These are phyloP conservation scores for Hirudo medicinalis DNA, from an alignment of 1,140 invertebrate species.

Conservation along the genomic window DNA sequence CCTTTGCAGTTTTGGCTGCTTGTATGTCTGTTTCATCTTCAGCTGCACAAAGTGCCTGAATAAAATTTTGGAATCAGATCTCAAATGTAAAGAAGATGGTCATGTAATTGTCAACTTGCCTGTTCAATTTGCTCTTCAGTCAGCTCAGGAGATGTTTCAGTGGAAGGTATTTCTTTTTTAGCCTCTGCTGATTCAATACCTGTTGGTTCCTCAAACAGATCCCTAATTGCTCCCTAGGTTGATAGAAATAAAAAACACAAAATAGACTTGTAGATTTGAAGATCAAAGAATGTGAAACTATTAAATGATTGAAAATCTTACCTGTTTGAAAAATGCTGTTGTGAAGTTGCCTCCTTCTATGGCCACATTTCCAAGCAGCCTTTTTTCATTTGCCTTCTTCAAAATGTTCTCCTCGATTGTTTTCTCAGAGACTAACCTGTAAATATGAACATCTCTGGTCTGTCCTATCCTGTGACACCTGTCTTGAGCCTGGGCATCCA, in stretches of 20 bases:
- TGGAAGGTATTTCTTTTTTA: conserved; percentile 21
- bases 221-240: conserved; percentile 70
- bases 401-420: conserved; percentile 99
- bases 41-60: conserved; percentile 64
- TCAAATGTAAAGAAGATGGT: background rate
- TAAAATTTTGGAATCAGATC: background rate
- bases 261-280: too few relatives aligned
- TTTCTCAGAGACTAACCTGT: conserved; percentile 83
- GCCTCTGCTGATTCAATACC: conserved; percentile 46
- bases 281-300: too few relatives aligned
- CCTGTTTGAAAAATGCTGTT: conserved; percentile 87
- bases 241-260: too few relatives aligned
- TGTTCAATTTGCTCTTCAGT: conserved; percentile 36
- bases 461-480: conserved; percentile 96
- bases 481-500: conserved; percentile 97
- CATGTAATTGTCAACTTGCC: conserved; percentile 25
- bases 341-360: conserved; percentile 99
- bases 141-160: conserved; percentile 16
- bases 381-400: conserved; percentile 95
- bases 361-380: conserved; percentile 84
- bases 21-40: conserved; percentile 88
- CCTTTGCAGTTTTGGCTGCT: conserved; percentile 73
- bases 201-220: conserved; percentile 60
- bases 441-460: conserved; percentile 97
- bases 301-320: conserved; percentile 39